Conservation (phyloP, 2,113 vertebrate genomes). For the Nestor notabilis region DNA sequence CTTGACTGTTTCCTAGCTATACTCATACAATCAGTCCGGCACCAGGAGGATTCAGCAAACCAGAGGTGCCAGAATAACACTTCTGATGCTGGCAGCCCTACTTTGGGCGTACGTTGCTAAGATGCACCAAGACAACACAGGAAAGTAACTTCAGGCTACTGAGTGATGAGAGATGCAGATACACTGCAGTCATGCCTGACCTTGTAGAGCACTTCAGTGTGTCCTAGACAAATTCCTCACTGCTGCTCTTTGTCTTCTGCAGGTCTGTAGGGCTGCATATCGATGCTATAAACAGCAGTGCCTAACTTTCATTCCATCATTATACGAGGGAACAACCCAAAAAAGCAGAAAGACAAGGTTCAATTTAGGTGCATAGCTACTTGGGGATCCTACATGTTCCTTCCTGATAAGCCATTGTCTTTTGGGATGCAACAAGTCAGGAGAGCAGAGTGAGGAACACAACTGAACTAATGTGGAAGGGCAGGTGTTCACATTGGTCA, state of each 20-base stretch:
- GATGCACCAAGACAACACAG: slow-evolving; percentile 22
- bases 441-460: not conserved
- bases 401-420: not conserved
- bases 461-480: not conserved
- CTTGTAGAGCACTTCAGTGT: not conserved
- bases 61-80: slow-evolving; percentile 4
- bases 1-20: not conserved
- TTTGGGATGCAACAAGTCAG: not conserved
- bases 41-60: not conserved
- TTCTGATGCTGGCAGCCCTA: not conserved
- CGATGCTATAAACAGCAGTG: not conserved
- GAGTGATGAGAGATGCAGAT: slow-evolving; percentile 4
- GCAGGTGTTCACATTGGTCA: not conserved
- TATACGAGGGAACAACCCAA: not conserved
- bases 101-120: slow-evolving; percentile 15
- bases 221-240: slow-evolving; percentile 5
- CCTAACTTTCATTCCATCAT: not conserved
- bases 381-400: not conserved
- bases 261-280: not conserved
- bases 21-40: not conserved
- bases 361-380: not conserved
- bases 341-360: not conserved
- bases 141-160: not conserved
- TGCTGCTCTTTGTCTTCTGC: not conserved
- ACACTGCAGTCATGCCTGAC: not conserved